Evolutionary conservation across 2,113 vertebrate genomes (phyloP), one percentile per base, ranked within the genome.

Genomic region (Oostethus manadensis): DNA sequence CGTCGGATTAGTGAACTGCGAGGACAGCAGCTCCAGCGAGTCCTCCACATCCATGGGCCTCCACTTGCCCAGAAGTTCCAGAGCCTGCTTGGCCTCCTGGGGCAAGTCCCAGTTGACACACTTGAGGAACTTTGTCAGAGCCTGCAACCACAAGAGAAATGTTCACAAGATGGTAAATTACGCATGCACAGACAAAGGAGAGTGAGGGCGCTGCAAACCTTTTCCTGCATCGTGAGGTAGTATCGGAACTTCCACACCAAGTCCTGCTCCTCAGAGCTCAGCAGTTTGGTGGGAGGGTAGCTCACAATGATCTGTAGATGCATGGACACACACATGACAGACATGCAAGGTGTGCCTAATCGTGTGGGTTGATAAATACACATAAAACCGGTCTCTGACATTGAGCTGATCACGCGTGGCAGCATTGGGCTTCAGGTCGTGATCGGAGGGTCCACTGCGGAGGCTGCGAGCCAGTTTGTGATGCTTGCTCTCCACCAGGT

Each of bases 41-140:
- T 99, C 97, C 70, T 98, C 97, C n/a, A 99, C 97, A 10, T 99
- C 97, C 95, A 99, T 98, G 4, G 97, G 97, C 62, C 93, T 94
- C 97, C 96, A 99, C 66, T 94, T 98, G 3, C 94, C 95, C 65
- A 99, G 79, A 2, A 99, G 88, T 73, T 99, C 97, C 80, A 99
- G 77, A 0, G 97, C 97, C 83, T 99, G 97, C 64, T 98, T 99
- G 61, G 95, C 97, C 66, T 98, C 96, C 74, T 98, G 95, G 21
- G 97, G 92, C 40, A 98, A 81, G 59, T 92, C 92, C 97, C 97
- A 99, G 82, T 99, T 99, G 66, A 98, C 97, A 84, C 97, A 99
- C 84, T 98, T 99, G 59, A 99, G 88, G 86, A 99, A 99, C 83
- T 99, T 99, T 11, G 97, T 98, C 80, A 99, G 84, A 8, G 97